Base-by-base conservation (phyloP, 2,113 vertebrate species). In the Nycticorax nycticorax region DNA sequence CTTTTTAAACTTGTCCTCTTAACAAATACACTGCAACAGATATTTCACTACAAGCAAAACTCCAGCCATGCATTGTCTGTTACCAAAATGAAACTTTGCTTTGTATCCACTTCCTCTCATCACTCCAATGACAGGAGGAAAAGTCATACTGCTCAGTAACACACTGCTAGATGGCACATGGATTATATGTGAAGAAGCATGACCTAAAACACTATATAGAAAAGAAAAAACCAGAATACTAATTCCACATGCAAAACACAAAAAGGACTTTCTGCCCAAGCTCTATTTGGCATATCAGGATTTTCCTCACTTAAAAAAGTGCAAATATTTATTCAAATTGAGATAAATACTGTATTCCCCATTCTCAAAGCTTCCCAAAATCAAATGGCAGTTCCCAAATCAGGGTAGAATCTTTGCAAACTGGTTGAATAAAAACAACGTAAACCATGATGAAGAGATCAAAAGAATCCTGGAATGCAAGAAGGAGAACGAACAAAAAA, bases 381-480 rank as follows among this genome's bases (percentile, higher is more conserved):
- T 50, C 57, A 85, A 93, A 30, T 2, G 10, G 32, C n/a, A 64
- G 30, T 66, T 94, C 64, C 37, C 52, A 94, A 94, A 94, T 43
- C 21, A 50, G 30, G 6, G 43, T 7, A 63, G 52, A 92, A 81
- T 60, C 48, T 81, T 63, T 73, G 67, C 55, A 79, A 85, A 76
- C 6, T 5, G 26, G 28, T 85, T 89, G 68, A 79, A 81, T 47
- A 72, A 87, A 85, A 92, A 77, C 43, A 71, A 60, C 52, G 37
- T 15, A 85, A 91, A 33, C 23, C 45, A 45, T n/a, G 37, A 81
- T 20, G 69, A 67, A 83, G 63, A 89, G 69, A 96, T 55, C 53
- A 88, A 95, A 97, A 91, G 47, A 88, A 92, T 67, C 53, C 20
- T 73, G 48, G 71, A 97, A 93, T 35, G 60, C 48, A 96, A 83